A percentile compares a stretch with the other conserved stretches of the same genome.
Evolutionary conservation across 2,113 vertebrate genomes (phyloP).

Genomic region (Alethe castanea): DNA sequence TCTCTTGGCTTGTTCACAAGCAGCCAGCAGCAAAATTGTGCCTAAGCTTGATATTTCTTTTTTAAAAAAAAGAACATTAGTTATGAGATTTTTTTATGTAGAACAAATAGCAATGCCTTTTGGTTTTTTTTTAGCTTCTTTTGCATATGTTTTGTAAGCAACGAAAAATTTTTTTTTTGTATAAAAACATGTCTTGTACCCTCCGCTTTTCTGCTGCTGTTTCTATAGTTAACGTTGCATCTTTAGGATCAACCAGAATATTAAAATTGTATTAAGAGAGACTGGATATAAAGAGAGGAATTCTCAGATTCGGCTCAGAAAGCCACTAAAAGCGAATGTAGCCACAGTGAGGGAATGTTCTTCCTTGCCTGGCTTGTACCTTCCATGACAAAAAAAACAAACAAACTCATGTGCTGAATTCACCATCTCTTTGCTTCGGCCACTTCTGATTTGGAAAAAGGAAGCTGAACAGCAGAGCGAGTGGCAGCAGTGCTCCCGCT

Average conservation of each 20-base stretch:
- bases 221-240: constrained; percentile 71
- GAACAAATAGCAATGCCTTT: constrained; percentile 74
- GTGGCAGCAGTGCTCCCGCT: neutral
- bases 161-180: constrained; percentile 69
- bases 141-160: constrained; percentile 81
- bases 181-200: constrained; percentile 71
- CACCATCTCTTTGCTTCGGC: constrained; percentile 39
- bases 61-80: constrained; percentile 74
- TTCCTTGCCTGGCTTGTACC: constrained; percentile 40
- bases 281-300: constrained; percentile 61
- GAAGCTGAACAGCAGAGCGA: neutral
- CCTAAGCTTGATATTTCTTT: constrained; percentile 75
- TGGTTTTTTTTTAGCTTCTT: constrained; percentile 74
- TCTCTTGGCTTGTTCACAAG: constrained; percentile 65
- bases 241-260: constrained; percentile 69
- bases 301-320: constrained; percentile 25
- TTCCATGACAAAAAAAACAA: constrained; percentile 1
- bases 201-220: constrained; percentile 76
- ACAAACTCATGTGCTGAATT: neutral
- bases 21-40: constrained; percentile 78
- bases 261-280: constrained; percentile 72
- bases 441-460: constrained; percentile 2
- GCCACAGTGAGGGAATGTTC: neutral
- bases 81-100: constrained; percentile 75
- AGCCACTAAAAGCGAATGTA: constrained; percentile 54